Conservation (phyloP, 2,797 vertebrate genomes). For the Petrocephalus sullivani region DNA sequence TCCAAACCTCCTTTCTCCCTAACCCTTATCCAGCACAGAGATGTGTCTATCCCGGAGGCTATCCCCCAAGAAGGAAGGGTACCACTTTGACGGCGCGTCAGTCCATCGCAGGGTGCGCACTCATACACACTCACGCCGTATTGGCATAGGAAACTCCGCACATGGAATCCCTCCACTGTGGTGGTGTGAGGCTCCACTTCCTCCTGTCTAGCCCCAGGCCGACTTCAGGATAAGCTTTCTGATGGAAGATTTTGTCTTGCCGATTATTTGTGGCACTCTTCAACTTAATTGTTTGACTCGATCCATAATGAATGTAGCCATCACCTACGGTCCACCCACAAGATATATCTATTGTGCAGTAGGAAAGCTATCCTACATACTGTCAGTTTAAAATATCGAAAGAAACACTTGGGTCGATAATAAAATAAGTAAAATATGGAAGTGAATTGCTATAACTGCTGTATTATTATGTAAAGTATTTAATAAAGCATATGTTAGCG, state of each 20-base stretch:
- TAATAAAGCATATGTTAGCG: neutral
- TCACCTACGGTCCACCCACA: neutral
- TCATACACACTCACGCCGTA: neutral
- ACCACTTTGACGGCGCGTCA: neutral
- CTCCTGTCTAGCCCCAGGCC: neutral
- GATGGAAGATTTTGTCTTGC: neutral
- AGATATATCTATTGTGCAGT: neutral
- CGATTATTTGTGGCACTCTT: neutral
- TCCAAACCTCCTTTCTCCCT: neutral
- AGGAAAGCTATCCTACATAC: neutral
- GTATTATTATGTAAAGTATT: constrained; percentile 9
- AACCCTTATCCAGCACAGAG: neutral
- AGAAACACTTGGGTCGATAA: neutral
- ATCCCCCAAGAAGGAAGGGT: neutral
- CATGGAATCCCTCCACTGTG: neutral
- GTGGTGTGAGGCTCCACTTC: neutral
- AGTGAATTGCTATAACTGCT: neutral
- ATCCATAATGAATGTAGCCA: neutral
- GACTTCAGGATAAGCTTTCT: neutral
- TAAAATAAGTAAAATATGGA: neutral
- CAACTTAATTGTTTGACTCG: neutral
- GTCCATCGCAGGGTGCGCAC: neutral
- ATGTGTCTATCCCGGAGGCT: neutral
- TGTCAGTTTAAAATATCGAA: neutral
- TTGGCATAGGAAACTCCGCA: neutral